Conservation (phyloP, 2,113 vertebrate genomes). For the Meriones unguiculatus region DNA sequence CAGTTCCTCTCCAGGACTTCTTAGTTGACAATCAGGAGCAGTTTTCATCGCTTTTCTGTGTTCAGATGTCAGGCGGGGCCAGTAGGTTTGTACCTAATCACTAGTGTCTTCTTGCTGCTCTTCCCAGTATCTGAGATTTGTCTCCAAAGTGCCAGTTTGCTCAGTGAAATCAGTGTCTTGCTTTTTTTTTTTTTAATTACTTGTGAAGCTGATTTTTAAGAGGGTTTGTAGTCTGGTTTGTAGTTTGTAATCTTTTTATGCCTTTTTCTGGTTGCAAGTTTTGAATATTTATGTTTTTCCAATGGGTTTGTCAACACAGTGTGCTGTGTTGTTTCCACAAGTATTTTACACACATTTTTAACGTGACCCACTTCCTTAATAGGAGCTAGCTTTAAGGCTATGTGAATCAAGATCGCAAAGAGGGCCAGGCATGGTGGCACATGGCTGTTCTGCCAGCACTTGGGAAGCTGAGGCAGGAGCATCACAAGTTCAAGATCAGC, state of each 20-base stretch:
- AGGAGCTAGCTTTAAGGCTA: background rate
- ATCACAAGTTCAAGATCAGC: background rate
- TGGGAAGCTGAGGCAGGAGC: background rate
- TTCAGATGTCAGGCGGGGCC: background rate
- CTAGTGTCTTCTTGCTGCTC: background rate
- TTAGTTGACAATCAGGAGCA: background rate
- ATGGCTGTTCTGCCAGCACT: background rate
- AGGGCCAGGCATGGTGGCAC: background rate
- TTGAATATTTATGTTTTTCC: background rate
- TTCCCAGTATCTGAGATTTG: background rate
- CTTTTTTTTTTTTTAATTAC: background rate
- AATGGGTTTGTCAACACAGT: background rate
- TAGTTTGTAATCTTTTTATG: background rate
- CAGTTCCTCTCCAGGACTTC: background rate
- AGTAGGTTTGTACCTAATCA: background rate
- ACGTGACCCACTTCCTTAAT: background rate
- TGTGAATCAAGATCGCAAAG: background rate
- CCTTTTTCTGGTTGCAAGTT: slow-evolving; percentile 20
- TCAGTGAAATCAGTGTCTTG: background rate
- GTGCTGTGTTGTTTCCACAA: background rate
- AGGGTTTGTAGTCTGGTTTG: background rate
- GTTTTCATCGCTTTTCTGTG: background rate
- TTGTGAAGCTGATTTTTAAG: background rate
- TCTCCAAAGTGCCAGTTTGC: background rate
- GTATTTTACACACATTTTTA: background rate